Conservation (phyloP, 2,888 invertebrate species). For the Adineta ricciae region DNA sequence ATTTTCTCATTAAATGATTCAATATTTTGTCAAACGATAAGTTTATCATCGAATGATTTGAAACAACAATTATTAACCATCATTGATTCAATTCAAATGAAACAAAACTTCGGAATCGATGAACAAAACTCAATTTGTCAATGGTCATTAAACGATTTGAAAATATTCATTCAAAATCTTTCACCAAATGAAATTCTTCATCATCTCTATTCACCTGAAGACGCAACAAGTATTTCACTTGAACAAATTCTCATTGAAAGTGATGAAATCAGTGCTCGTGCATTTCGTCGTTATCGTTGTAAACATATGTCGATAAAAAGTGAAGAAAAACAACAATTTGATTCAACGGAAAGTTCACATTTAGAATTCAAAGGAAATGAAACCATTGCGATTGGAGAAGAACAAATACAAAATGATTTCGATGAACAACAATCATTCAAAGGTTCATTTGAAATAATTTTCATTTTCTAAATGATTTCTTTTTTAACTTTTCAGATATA, state of each 20-base stretch:
- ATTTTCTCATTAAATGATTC: background rate
- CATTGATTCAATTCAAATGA: background rate
- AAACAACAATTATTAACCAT: background rate
- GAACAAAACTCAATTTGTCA: background rate
- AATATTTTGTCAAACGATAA: background rate
- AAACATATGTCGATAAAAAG: conserved; percentile 3
- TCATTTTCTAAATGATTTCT: background rate
- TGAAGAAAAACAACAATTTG: background rate
- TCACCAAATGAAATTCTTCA: background rate
- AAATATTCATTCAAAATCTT: background rate
- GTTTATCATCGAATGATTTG: background rate
- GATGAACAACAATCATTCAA: background rate
- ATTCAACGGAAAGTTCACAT: background rate
- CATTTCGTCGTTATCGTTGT: background rate
- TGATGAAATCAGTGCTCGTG: background rate
- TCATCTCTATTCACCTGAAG: background rate
- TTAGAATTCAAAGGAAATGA: background rate
- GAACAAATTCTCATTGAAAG: background rate
- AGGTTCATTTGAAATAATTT: background rate
- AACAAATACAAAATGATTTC: background rate
- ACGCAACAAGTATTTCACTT: background rate
- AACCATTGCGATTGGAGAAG: background rate
- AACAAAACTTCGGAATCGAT: background rate
- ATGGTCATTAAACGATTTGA: background rate
- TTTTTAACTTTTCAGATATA: background rate